Evolutionary conservation across 2,797 vertebrate genomes (phyloP).

Genomic region (Spondyliosoma cantharus): DNA sequence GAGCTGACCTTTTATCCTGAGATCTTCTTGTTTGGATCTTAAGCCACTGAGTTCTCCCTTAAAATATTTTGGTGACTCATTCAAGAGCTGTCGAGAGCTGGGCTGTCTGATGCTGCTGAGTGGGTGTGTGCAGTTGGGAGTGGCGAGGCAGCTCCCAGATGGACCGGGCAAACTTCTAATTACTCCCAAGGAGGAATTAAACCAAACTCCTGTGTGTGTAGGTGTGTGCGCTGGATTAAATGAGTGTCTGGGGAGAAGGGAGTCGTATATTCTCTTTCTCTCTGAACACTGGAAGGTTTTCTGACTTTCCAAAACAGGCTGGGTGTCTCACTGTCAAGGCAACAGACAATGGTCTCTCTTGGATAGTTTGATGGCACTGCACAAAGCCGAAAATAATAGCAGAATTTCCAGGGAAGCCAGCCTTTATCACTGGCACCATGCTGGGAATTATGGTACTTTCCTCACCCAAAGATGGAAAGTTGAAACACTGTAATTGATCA

Average conservation of each 20-base stretch:
- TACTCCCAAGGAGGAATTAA: constrained; percentile 62
- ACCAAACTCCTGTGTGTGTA: constrained; percentile 31
- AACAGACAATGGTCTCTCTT: constrained; percentile 5
- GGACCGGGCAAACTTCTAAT: constrained; percentile 60
- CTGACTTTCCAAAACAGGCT: constrained; percentile 32
- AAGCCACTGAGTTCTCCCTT: constrained; percentile 15
- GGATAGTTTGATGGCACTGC: neutral
- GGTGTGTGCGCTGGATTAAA: constrained; percentile 31
- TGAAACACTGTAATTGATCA: too few relatives aligned
- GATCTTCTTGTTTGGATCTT: constrained; percentile 41
- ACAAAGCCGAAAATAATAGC: neutral
- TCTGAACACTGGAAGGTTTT: constrained; percentile 21
- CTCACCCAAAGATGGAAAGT: neutral
- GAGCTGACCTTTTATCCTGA: constrained; percentile 58
- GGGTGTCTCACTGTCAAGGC: constrained; percentile 9
- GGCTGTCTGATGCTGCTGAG: constrained; percentile 36
- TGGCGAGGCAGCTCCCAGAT: constrained; percentile 40
- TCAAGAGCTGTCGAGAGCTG: constrained; percentile 35
- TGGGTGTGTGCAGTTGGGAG: constrained; percentile 43
- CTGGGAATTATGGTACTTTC: neutral
- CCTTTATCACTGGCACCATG: neutral
- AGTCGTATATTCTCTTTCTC: constrained; percentile 43
- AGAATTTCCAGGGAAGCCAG: neutral
- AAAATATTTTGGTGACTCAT: constrained; percentile 51
- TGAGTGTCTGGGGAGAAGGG: constrained; percentile 31